Base-by-base conservation (phyloP, 2,113 vertebrate species). In the Bujurquina vittata region DNA sequence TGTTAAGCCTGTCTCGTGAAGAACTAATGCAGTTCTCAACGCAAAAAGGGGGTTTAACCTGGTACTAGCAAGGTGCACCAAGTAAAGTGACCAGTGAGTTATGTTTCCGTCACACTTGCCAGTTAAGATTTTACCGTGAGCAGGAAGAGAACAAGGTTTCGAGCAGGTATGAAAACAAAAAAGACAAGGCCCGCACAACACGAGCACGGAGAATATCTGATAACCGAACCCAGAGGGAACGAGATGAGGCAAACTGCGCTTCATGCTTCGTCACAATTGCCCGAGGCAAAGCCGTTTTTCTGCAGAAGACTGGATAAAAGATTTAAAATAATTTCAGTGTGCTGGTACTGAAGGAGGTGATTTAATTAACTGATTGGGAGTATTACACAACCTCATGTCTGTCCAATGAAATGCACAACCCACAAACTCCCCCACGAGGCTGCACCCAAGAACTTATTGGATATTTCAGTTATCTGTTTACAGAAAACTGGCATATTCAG, bases 331-430 rank as follows among this genome's bases (percentile, higher is more conserved):
- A 83, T 80, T 85, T 69, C 75, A 61, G 61, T 49, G 31, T 79
- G 62, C 76, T 3, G 17, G 29, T 12, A 69, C 54, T 20, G 58
- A 78, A 33, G 23, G 46, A 81, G 56, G 43, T 3, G 54, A 86
- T 92, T 86, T 81, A 81, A 87, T 90, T 90, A 86, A 86, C 85
- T 84, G 75, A 84, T 75, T 86, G 26, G 55, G 76, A 65, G 61
- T 10, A 76, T 87, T 81, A 86, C 74, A 76, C 69, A 87, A 81
- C 40, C 35, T 52, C 20, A 31, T 74, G 77, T 84, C 22, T 57
- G 73, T 75, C 57, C 74, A 56, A 67, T 75, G 33, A 83, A 23
- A 75, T 3, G 37, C 4, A 23, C 58, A 60, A 73, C 37, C 29
- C 37, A 84, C 60, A 86, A 52, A 67, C 43, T 23, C 40, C 56